phyloP scores from a whole-genome alignment of 2,113 vertebrate species.

The Romanogobio albipinnatus region DNA sequence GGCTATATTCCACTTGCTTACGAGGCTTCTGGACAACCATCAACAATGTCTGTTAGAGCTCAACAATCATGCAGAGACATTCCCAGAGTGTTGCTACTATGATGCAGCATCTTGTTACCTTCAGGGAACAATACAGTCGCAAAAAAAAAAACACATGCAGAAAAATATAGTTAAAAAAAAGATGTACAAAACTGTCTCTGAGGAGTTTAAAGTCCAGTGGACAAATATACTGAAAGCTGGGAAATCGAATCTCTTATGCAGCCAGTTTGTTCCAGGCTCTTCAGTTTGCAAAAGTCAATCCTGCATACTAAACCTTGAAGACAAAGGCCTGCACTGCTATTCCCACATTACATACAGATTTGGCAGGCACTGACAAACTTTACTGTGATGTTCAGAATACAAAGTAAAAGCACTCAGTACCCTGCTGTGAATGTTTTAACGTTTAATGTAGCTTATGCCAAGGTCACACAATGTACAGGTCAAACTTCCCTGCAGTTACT shows the following conservation, averaged over 20 bases:
- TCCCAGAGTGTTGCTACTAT: too few species aligned
- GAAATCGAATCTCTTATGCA: constrained; percentile 37
- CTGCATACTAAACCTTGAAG: constrained; percentile 43
- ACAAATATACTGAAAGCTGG: background rate
- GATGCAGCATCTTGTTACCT: too few species aligned
- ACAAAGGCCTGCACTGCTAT: constrained; percentile 15
- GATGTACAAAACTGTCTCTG: background rate
- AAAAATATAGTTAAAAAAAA: background rate
- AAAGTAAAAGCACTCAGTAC: background rate
- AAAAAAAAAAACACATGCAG: background rate
- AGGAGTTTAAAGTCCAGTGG: background rate
- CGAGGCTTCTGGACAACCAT: too few species aligned
- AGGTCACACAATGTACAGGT: background rate
- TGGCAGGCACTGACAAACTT: background rate
- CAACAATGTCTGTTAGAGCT: too few species aligned
- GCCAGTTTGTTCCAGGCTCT: constrained; percentile 11
- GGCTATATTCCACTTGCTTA: too few species aligned
- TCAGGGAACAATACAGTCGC: too few species aligned
- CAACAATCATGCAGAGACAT: too few species aligned
- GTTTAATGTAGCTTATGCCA: background rate
- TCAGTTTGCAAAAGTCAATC: constrained; percentile 20
- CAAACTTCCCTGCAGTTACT: background rate
- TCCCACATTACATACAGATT: constrained; percentile 18
- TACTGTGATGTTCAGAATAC: background rate
- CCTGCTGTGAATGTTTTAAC: background rate